phyloP scores from a whole-genome alignment of 2,113 vertebrate species.

The Prunella fulvescens region DNA sequence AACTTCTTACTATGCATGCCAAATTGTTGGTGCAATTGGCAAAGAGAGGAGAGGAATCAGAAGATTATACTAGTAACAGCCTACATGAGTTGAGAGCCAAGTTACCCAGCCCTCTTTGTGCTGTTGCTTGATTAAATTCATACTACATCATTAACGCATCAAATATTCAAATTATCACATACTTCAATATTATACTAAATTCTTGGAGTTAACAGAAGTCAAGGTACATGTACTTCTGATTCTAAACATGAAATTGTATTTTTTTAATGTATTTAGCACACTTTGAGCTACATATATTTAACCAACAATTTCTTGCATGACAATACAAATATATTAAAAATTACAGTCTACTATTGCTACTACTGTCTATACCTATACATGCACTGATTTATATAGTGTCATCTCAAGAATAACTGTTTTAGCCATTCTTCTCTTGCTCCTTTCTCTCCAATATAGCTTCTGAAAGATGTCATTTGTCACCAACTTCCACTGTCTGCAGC shows the following conservation, averaged over 20 bases:
- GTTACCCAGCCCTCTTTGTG: not conserved
- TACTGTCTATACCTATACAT: not conserved
- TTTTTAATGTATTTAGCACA: not conserved
- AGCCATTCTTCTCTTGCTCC: not conserved
- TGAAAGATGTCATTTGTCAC: not conserved
- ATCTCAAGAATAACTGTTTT: not conserved
- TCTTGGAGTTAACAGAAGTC: not conserved
- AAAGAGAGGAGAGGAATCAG: not conserved
- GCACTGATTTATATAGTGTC: not conserved
- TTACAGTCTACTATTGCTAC: not conserved
- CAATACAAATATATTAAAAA: not conserved
- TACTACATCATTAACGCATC: not conserved
- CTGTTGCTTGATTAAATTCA: slow-evolving; percentile 25
- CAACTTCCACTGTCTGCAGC: not conserved
- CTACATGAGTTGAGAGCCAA: not conserved
- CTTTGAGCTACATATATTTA: not conserved
- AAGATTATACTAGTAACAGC: not conserved
- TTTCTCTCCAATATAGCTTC: not conserved
- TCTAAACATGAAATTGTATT: not conserved
- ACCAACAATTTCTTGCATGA: not conserved
- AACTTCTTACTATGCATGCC: not conserved
- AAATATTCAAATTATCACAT: not conserved
- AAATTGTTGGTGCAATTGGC: slow-evolving; percentile 16
- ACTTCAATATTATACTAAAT: not conserved
- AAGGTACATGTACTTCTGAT: not conserved